These are phyloP conservation scores for Drosophila yakuba DNA, from an alignment of 1,140 invertebrate species.

Conservation along the genomic window DNA sequence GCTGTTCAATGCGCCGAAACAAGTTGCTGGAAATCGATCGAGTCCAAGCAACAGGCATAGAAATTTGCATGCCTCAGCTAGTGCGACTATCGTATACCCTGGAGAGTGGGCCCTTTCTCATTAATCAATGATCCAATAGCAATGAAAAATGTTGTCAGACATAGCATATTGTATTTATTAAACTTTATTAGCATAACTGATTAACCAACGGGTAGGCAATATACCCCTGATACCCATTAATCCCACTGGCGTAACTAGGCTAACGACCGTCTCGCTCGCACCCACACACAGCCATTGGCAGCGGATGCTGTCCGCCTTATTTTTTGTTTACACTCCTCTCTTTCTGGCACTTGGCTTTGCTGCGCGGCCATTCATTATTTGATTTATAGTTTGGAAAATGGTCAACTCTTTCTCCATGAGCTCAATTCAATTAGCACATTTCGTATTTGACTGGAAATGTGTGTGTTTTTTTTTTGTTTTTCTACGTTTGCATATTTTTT, in stretches of 20 bases:
- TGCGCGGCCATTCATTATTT: slow-evolving; percentile 68
- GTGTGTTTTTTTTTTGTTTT: slow-evolving; percentile 29
- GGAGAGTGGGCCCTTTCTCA: not conserved
- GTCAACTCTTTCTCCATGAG: slow-evolving; percentile 31
- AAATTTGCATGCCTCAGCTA: slow-evolving; percentile 16
- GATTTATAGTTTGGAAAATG: slow-evolving; percentile 69
- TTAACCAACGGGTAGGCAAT: not conserved
- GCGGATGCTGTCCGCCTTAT: slow-evolving; percentile 59
- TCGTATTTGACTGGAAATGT: slow-evolving; percentile 30
- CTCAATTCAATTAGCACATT: slow-evolving; percentile 73
- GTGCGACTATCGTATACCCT: slow-evolving; percentile 3
- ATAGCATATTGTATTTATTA: too few species aligned
- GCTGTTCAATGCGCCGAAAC: slow-evolving; percentile 45
- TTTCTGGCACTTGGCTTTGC: slow-evolving; percentile 10
- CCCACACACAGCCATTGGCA: slow-evolving; percentile 18
- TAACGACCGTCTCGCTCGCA: slow-evolving; percentile 21
- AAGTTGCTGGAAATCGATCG: slow-evolving; percentile 42
- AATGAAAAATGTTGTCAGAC: too few species aligned
- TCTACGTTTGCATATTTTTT: slow-evolving; percentile 43
- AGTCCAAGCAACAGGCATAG: slow-evolving; percentile 6
- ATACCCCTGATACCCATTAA: slow-evolving; percentile 7
- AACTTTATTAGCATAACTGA: too few species aligned
- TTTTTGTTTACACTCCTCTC: slow-evolving; percentile 59
- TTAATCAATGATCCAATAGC: not conserved
- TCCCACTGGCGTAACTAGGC: slow-evolving; percentile 34